Base-by-base conservation (phyloP, 2,888 invertebrate genomes). In the Amphipyra tragopoginis region DNA sequence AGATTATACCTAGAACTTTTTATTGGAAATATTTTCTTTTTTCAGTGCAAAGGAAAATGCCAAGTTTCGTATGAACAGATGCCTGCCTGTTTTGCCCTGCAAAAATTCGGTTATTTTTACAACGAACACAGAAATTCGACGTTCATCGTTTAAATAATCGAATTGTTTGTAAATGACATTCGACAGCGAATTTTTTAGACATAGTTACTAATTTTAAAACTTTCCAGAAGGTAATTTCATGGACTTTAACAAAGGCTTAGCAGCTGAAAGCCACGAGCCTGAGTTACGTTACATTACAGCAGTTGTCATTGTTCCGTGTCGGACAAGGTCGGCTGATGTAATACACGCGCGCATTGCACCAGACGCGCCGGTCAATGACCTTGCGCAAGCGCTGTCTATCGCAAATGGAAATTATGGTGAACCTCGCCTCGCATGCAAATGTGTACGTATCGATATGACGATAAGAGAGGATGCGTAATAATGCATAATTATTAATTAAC, bases 301-400 rank as follows among this genome's bases (percentile, higher is more conserved):
- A 75, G 53, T 72, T 75, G 78, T 81, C 88, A 92, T 89, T 92
- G 92, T 93, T 93, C 92, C 93, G 93, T 86, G 86, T 90, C 90
- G 82, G 81, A 75, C 90, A 92, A 93, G 93, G 93, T 80, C 81
- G 84, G 89, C 91, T 94, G 94, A 93, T 92, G 94, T 91, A 94
- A 94, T 75, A 77, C 70, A 67, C 70, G 81, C 80, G 85, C 75
- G 63, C 62, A 67, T 94, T 94, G 87, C 94, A 87, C 81, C 84
- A 92, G 89, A 77, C 81, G 65, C 79, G 75, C 63, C 90, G 93
- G 94, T 93, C 93, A 94, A 87, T 52, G 86, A 92, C 93, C 93
- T 93, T 93, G 93, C 80, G 60, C 70, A 61, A 62, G 78, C 78
- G 81, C 84, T 48, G 82, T 84, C 82, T 89, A 83, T 84, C 84